Evolutionary conservation across 1,140 invertebrate genomes (phyloP), one percentile per base, ranked within the genome.

Genomic region (Trissolcus basalis): DNA sequence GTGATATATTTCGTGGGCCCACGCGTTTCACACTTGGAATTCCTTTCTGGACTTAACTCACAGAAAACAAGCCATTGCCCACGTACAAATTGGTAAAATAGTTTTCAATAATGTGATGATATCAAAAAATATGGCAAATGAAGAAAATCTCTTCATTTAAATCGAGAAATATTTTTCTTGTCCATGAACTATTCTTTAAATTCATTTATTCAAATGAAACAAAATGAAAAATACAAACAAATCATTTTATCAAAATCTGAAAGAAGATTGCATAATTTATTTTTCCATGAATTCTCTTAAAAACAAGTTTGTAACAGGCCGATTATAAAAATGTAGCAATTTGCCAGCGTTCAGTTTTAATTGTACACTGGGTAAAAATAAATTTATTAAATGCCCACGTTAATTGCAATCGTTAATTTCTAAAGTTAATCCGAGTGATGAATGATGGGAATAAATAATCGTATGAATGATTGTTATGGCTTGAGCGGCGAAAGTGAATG

Each of bases 1-100:
- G 58, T 69, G 69, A 77, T 77, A 77, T 69, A 72, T 72, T 71
- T 70, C 48, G 73, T 76, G 61, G 68, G 59, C 74, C 75, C 49
- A 77, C 75, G 69, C 75, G 49, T 41, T 53, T 43, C 59, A 64
- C 53, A n/a, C 9, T 11, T 54, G 59, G 43, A 69, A 78, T 78
- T 78, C 76, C 76, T 55, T 63, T 69, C 45, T 35, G 59, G 64
- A 51, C 64, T 56, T 58, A 44, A 56, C 48, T 13, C 39, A 58
- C 54, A 49, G 32, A 55, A 74, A 77, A 72, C 68, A 53, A 50
- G 68, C 67, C 41, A 45, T 32, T 71, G 53, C 68, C 68, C 58
- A 71, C 68, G 68, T 67, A 45, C 5, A 59, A 72, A 69, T 68
- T 45, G 14, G 63, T 64, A 43, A 69, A 77, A 70, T 61, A 41